These are phyloP conservation scores for Ptychoptera contaminata DNA, from an alignment of 2,888 invertebrate species.

Conservation along the genomic window DNA sequence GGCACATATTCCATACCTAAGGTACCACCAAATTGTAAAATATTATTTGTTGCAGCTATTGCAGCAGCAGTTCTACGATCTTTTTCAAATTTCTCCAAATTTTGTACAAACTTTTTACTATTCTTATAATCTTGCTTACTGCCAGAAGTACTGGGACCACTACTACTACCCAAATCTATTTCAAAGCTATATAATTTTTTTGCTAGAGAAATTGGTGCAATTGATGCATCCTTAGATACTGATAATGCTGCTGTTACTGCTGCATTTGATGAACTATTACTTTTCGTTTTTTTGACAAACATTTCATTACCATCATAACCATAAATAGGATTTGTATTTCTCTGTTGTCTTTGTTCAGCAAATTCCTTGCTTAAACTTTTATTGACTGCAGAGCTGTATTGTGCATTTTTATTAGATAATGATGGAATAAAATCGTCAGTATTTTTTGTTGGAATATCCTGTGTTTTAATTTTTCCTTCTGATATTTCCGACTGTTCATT, in stretches of 20 bases:
- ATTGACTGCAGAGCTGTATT: constrained; percentile 26
- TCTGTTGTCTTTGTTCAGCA: constrained; percentile 23
- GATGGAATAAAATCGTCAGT: constrained; percentile 25
- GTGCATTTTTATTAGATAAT: constrained; percentile 25
- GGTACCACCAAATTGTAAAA: constrained; percentile 21
- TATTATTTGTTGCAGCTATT: constrained; percentile 22
- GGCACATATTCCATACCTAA: constrained; percentile 43
- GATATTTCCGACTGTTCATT: constrained; percentile 4
- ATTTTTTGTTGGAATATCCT: no score
- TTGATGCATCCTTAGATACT: constrained; percentile 15
- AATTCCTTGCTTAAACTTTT: constrained; percentile 30
- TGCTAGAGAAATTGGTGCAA: constrained; percentile 8
- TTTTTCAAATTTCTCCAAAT: constrained; percentile 44
- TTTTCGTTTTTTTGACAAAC: constrained; percentile 20
- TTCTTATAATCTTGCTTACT: no score
- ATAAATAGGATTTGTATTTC: constrained; percentile 13
- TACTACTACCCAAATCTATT: constrained; percentile 16
- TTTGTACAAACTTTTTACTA: constrained; percentile 32
- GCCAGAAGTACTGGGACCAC: constrained; percentile 10
- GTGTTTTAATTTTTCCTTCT: no score
- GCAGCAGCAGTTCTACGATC: constrained; percentile 34
- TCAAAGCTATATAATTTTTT: constrained; percentile 23
- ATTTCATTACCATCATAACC: constrained; percentile 17
- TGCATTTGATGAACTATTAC: constrained; percentile 25
- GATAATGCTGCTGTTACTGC: constrained; percentile 20